Evolutionary conservation across 2,888 invertebrate species (phyloP), one percentile per base, ranked within the genome.

Genomic region (Byasa hedistus): DNA sequence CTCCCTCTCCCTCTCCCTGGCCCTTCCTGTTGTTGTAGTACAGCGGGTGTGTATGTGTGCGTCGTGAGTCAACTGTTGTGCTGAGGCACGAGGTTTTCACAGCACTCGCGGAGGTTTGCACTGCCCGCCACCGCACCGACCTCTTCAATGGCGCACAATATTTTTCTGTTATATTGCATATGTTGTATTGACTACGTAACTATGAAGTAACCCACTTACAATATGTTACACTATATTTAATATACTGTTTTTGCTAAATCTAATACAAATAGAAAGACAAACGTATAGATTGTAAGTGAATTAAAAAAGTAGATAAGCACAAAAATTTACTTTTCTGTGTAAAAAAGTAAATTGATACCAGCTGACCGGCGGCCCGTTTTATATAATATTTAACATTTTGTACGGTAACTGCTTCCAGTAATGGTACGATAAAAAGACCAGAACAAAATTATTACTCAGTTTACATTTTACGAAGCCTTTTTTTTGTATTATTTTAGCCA

Each of bases 21-120:
- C n/a, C n/a, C n/a, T n/a, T n/a, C n/a, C n/a, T n/a, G 79, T 83
- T 85, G 86, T 88, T 88, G 86, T 86, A 84, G 80, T 80, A 76
- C 71, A 36, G 64, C 62, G 54, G 60, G 66, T 69, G 68, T 63
- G 70, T 70, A 76, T 84, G 80, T 80, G 84, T 83, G 81, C 83
- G 85, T 79, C 84, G 80, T 78, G 82, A 86, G 85, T 87, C 87
- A 87, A 87, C 89, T 87, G 87, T 86, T 86, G 85, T 86, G 86
- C 87, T 84, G 86, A 86, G 83, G 78, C 85, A 82, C 82, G 80
- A 81, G 80, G 85, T 85, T 87, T 85, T 85, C 85, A 83, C 83
- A 85, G 81, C 82, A 76, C 75, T 76, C 72, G 73, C 76, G 82
- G 82, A 58, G 44, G 58, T 57, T 21, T 24, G 36, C 44, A 79